These are phyloP conservation scores for Calliopum simillimum DNA, from an alignment of 2,888 invertebrate genomes.

Conservation along the genomic window DNA sequence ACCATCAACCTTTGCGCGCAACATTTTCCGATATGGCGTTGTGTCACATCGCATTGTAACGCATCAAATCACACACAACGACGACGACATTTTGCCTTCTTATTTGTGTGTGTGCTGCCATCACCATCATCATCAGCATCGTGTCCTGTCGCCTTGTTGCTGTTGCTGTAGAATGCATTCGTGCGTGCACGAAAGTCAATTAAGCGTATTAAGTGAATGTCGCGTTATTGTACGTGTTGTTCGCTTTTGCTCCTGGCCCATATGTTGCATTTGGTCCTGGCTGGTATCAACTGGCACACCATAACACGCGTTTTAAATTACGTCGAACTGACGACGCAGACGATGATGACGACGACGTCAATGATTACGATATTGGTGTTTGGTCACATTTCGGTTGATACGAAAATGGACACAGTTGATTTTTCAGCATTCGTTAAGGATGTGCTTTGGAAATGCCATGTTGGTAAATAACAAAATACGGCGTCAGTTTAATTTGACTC, in stretches of 20 bases:
- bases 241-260: background rate
- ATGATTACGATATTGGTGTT: background rate
- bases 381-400: background rate
- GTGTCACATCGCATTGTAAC: too few relatives aligned
- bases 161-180: constrained; percentile 56
- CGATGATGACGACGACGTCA: too few relatives aligned
- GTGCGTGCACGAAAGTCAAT: constrained; percentile 63
- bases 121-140: too few relatives aligned
- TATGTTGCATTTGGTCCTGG: background rate
- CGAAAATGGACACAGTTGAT: background rate
- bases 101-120: too few relatives aligned
- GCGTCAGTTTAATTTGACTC: background rate
- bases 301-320: background rate
- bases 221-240: background rate
- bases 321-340: background rate
- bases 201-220: constrained; percentile 61
- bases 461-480: background rate
- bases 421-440: constrained; percentile 1
- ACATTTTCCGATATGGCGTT: too few relatives aligned
- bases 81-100: too few relatives aligned
- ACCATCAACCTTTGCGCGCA: too few relatives aligned
- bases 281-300: background rate
- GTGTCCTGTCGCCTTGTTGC: constrained; percentile 37
- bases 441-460: constrained; percentile 10
- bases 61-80: too few relatives aligned